Conservation (phyloP, 2,113 vertebrate species). For the Suncus etruscus region DNA sequence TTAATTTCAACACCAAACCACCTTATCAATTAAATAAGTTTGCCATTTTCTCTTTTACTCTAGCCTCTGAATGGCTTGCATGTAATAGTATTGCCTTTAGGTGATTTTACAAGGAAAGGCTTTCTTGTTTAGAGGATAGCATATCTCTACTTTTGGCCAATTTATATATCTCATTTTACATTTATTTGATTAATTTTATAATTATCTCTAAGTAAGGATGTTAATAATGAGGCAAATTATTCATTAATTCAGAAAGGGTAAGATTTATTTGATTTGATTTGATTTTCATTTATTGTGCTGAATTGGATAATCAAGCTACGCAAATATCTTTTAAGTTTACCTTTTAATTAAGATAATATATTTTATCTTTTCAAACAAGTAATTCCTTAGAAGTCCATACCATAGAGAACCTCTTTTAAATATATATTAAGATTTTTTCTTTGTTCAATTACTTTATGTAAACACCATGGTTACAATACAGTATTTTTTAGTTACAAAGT, state of each 20-base stretch:
- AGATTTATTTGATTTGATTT: not conserved
- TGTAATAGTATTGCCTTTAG: not conserved
- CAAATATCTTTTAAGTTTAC: not conserved
- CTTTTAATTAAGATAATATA: not conserved
- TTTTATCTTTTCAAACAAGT: not conserved
- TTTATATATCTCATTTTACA: not conserved
- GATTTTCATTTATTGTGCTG: not conserved
- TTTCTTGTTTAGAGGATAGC: not conserved
- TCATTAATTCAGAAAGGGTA: not conserved
- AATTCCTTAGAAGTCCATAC: not conserved
- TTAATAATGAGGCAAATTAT: not conserved
- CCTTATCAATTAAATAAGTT: not conserved
- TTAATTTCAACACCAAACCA: not conserved
- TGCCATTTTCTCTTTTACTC: not conserved
- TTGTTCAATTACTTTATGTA: too few species aligned
- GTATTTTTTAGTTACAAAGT: too few species aligned
- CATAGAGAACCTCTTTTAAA: not conserved
- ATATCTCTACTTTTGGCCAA: not conserved
- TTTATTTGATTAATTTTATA: too few species aligned
- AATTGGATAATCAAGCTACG: not conserved
- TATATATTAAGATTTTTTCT: not conserved
- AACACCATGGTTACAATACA: too few species aligned
- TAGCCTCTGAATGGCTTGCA: not conserved
- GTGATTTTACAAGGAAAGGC: not conserved
- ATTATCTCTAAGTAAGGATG: not conserved